A percentile compares a stretch with the other conserved stretches of the same genome.
phyloP scores from a whole-genome alignment of 2,797 vertebrate genomes.

The Enteromius paludinosus region DNA sequence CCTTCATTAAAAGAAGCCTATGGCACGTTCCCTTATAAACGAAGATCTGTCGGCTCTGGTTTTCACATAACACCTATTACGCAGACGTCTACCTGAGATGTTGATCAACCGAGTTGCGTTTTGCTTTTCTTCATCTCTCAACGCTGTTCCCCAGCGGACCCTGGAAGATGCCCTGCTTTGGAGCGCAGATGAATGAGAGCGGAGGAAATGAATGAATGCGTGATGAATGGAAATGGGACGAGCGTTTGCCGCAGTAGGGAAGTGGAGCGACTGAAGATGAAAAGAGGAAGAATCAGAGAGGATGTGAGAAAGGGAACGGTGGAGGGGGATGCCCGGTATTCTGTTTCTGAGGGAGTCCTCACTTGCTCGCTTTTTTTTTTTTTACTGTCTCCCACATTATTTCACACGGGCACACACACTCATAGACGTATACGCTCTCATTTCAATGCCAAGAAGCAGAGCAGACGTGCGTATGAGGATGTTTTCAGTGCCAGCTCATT shows the following conservation, averaged over 20 bases:
- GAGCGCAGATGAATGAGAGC: slow-evolving; percentile 32
- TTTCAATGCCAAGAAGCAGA: slow-evolving; percentile 27
- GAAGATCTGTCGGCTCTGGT: slow-evolving; percentile 34
- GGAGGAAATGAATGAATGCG: slow-evolving; percentile 46
- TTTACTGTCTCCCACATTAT: slow-evolving; percentile 41
- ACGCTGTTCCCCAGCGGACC: slow-evolving; percentile 29
- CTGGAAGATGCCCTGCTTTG: slow-evolving; percentile 2
- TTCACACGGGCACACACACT: slow-evolving; percentile 36
- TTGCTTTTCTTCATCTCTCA: slow-evolving; percentile 42
- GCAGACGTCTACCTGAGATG: slow-evolving; percentile 25
- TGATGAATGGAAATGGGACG: slow-evolving; percentile 55
- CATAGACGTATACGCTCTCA: slow-evolving; percentile 15
- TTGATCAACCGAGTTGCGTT: slow-evolving; percentile 35
- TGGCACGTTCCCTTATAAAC: slow-evolving; percentile 26
- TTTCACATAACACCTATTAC: slow-evolving; percentile 23
- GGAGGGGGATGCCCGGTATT: slow-evolving; percentile 39
- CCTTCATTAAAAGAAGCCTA: slow-evolving; percentile 36
- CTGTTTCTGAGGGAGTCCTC: slow-evolving; percentile 54
- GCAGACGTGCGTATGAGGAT: background rate
- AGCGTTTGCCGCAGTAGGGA: slow-evolving; percentile 57
- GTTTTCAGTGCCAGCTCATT: slow-evolving; percentile 30
- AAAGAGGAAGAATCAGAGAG: slow-evolving; percentile 44
- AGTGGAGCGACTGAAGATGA: slow-evolving; percentile 59
- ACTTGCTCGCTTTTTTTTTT: slow-evolving; percentile 47
- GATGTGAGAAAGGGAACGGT: slow-evolving; percentile 2